A percentile compares a stretch with the other conserved stretches of the same genome.
These are phyloP conservation scores for Anaspis maculata DNA, from an alignment of 2,888 invertebrate species.

Conservation along the genomic window DNA sequence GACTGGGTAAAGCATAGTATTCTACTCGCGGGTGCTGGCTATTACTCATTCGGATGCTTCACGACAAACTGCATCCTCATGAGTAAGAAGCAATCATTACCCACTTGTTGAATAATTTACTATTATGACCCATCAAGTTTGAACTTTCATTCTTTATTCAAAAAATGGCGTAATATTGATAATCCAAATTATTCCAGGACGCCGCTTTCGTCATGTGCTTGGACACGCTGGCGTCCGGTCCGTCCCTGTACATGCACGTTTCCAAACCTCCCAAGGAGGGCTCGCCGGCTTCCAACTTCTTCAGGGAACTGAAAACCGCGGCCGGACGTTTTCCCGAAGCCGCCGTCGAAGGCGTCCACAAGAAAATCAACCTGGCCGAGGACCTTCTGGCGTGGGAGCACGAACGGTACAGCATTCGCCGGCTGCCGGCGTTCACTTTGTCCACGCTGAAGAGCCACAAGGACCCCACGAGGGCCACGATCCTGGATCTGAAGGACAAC, in stretches of 20 bases:
- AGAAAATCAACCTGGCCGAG: slow-evolving; percentile 94
- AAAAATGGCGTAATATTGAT: too few species aligned
- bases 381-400: slow-evolving; percentile 94
- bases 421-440: slow-evolving; percentile 86
- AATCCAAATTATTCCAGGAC: too few species aligned
- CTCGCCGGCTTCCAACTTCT: slow-evolving; percentile 61
- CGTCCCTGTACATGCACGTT: slow-evolving; percentile 78
- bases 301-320: slow-evolving; percentile 53
- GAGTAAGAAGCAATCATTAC: too few species aligned
- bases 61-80: too few species aligned
- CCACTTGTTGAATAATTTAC: too few species aligned
- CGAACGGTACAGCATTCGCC: slow-evolving; percentile 87
- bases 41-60: too few species aligned
- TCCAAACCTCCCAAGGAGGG: slow-evolving; percentile 91
- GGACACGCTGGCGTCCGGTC: slow-evolving; percentile 65
- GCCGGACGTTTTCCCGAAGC: slow-evolving; percentile 42
- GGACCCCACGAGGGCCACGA: slow-evolving; percentile 51
- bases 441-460: slow-evolving; percentile 69
- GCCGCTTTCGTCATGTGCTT: slow-evolving; percentile 85
- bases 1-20: too few species aligned
- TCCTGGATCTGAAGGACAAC: slow-evolving; percentile 54
- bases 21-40: too few species aligned
- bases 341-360: slow-evolving; percentile 67
- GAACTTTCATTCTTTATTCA: too few species aligned
- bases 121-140: too few species aligned